Evolutionary conservation across 2,888 invertebrate species (phyloP), one percentile per base, ranked within the genome.

Genomic region (Rutpela maculata): DNA sequence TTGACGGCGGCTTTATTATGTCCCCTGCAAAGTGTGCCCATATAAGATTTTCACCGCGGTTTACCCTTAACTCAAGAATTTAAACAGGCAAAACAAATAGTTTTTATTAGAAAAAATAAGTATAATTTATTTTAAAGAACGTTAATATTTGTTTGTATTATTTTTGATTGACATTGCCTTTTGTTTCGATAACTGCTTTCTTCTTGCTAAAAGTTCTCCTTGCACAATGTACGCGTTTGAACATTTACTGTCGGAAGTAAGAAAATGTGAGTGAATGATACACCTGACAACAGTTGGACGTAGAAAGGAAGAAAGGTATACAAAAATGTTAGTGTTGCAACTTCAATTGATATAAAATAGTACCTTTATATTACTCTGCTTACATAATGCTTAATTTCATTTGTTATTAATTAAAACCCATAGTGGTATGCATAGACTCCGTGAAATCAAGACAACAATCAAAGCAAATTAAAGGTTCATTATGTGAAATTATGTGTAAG

Each of bases 401-500:
- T 50, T 50, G 50, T 56, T 56, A 50, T 55, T 26, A 68, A 56
- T 68, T 68, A 68, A 55, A 19, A 55, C n/a, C 67, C n/a, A 22
- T 17, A 11, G 43, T 18, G 43, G 18, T 50, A 26, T 55, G 55
- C 26, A 26, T 11, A 19, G 22, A 22, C 55, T 56, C n/a, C n/a
- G 50, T 62, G 35, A 62, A 31, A 62, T 62, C 31, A 35, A 1
- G 35, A 7, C 31, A 26, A 62, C 56, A 56, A 57, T 59, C 57
- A 59, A 69, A 59, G 17, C 57, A 11, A 69, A 69, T 69, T 18
- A 50, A 57, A 59, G 69, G 31, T 38, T 56, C 69, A 31, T 69
- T 69, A 57, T 22, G 69, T 12, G 68, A 69, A 60, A 17, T 26
- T 31, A 38, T 60, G 69, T 19, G 66, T 50, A 71, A 35, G 72